phyloP scores from a whole-genome alignment of 2,113 vertebrate genomes.

The Elephas maximus region DNA sequence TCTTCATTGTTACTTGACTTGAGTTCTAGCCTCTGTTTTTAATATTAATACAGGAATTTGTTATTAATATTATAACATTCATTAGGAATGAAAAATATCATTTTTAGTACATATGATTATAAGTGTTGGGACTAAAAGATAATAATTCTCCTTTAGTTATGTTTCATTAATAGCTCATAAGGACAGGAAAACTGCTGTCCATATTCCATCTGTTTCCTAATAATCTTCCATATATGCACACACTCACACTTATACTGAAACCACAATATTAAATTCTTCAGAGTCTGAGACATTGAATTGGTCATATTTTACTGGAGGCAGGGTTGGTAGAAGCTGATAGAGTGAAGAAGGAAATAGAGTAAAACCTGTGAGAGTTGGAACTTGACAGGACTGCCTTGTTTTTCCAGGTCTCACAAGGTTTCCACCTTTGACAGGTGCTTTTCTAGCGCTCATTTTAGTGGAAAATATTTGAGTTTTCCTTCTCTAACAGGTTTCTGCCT shows the following conservation, averaged over 20 bases:
- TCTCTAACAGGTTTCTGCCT: no score
- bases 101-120: neutral
- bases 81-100: slow-evolving; percentile 30
- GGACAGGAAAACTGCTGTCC: neutral
- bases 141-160: slow-evolving; percentile 20
- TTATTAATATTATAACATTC: neutral
- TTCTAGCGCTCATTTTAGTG: no score
- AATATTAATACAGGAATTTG: neutral
- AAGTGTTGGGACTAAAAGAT: neutral
- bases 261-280: neutral
- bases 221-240: neutral
- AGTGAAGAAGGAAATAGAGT: slow-evolving; percentile 28
- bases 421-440: no score
- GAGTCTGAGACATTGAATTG: neutral
- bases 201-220: neutral
- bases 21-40: neutral
- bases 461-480: no score
- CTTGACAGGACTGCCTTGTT: no score
- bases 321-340: neutral
- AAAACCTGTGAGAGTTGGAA: no score
- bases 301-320: neutral
- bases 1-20: slow-evolving; percentile 7
- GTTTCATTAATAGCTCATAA: slow-evolving; percentile 23
- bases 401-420: no score
- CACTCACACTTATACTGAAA: slow-evolving; percentile 1